These are phyloP conservation scores for Synanthedon formicaeformis DNA, from an alignment of 2,888 invertebrate species.

Conservation along the genomic window DNA sequence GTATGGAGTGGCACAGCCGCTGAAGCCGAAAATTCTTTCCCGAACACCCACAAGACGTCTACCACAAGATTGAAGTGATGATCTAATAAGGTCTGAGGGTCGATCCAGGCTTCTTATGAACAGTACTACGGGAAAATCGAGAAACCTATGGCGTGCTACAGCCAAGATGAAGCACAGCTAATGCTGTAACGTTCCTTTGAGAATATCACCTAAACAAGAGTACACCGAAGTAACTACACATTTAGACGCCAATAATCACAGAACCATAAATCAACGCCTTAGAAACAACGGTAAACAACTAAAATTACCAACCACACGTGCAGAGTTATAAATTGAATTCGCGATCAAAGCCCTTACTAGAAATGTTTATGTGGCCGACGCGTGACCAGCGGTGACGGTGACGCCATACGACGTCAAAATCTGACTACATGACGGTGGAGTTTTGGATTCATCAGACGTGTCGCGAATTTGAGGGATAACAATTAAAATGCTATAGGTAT, in stretches of 20 bases:
- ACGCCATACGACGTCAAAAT: conserved; percentile 29
- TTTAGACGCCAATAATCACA: conserved; percentile 2
- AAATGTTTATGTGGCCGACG: conserved; percentile 8
- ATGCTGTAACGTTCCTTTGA: too few species aligned
- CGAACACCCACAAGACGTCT: too few species aligned
- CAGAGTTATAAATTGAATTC: conserved; percentile 3
- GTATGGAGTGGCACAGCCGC: too few species aligned
- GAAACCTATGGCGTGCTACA: too few species aligned
- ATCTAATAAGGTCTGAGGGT: too few species aligned
- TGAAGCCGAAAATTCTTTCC: too few species aligned
- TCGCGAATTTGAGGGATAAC: conserved; percentile 1
- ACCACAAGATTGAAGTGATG: too few species aligned
- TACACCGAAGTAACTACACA: conserved; percentile 1
- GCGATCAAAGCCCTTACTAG: conserved; percentile 9
- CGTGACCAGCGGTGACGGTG: conserved; percentile 17
- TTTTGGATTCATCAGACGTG: conserved; percentile 9
- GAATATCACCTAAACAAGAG: too few species aligned
- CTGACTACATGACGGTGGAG: conserved; percentile 20
- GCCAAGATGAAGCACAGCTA: too few species aligned
- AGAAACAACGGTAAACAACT: conserved; percentile 15
- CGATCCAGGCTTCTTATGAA: too few species aligned
- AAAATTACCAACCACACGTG: conserved; percentile 16
- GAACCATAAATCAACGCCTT: conserved; percentile 3
- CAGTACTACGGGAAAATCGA: too few species aligned
- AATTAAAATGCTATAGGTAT: conserved; percentile 2